These are phyloP conservation scores for Bemisia tabaci DNA, from an alignment of 1,140 invertebrate species.

Conservation along the genomic window DNA sequence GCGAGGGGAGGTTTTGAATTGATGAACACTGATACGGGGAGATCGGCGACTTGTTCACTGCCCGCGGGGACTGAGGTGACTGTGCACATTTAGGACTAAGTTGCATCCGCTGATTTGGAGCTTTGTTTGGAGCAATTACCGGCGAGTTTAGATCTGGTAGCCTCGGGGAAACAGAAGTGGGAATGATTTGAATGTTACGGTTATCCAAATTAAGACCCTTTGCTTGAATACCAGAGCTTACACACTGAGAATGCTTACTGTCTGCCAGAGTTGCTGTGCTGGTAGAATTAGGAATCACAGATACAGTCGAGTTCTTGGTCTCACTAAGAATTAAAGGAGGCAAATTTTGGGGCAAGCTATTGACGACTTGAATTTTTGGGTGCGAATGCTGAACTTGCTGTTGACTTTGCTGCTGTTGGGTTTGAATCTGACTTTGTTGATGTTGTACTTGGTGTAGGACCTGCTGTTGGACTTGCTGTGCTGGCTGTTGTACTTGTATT, in stretches of 20 bases:
- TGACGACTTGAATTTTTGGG: background rate
- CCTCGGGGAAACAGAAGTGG: background rate
- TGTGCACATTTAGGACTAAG: background rate
- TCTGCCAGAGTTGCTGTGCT: background rate
- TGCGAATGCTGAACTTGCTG: background rate
- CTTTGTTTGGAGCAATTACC: background rate
- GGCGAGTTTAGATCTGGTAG: background rate
- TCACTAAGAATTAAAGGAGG: background rate
- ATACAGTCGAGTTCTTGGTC: background rate
- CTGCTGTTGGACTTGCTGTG: conserved; percentile 6
- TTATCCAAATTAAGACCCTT: background rate
- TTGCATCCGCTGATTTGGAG: background rate
- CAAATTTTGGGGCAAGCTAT: background rate
- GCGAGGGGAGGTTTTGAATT: background rate
- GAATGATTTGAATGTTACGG: background rate
- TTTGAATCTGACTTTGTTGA: background rate
- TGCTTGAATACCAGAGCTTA: background rate
- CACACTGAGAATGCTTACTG: background rate
- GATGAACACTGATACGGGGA: background rate
- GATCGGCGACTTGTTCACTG: background rate
- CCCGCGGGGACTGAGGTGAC: background rate
- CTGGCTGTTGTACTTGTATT: conserved; percentile 8
- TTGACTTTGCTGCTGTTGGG: background rate
- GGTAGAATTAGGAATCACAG: background rate
- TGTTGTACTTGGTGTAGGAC: conserved; percentile 11